Evolutionary conservation across 2,797 vertebrate genomes (phyloP).

Genomic region (Arnoldichthys spilopterus): DNA sequence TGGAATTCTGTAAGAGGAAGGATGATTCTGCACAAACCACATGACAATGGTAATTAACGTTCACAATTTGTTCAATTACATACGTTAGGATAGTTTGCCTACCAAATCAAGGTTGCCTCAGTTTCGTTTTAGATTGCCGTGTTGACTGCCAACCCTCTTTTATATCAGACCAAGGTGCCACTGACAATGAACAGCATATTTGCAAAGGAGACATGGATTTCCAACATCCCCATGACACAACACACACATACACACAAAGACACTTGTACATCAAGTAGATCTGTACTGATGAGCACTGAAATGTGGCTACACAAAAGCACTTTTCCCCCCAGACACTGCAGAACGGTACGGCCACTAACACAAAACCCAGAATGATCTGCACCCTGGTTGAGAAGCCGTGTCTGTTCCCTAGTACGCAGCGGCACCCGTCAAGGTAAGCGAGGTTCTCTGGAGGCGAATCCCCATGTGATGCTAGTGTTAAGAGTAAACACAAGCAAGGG

Average conservation of each 20-base stretch:
- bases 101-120: conserved; percentile 72
- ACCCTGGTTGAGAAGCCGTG: not conserved
- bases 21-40: conserved; percentile 61
- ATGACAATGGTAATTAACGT: conserved; percentile 39
- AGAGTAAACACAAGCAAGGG: not conserved
- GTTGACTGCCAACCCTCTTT: conserved; percentile 80
- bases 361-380: not conserved
- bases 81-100: conserved; percentile 57
- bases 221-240: conserved; percentile 40
- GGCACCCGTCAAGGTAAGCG: not conserved
- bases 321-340: not conserved
- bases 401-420: not conserved
- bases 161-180: conserved; percentile 70
- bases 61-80: conserved; percentile 26
- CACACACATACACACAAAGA: conserved; percentile 17
- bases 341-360: not conserved
- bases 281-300: conserved; percentile 25
- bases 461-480: too few species aligned
- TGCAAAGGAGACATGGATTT: conserved; percentile 76
- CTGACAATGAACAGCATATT: conserved; percentile 76
- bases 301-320: conserved; percentile 8
- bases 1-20: conserved; percentile 69
- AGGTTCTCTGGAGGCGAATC: not conserved
- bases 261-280: conserved; percentile 23
- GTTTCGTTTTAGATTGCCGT: conserved; percentile 70